Evolutionary conservation across 2,888 invertebrate genomes (phyloP).

Genomic region (Nysson spinosus): DNA sequence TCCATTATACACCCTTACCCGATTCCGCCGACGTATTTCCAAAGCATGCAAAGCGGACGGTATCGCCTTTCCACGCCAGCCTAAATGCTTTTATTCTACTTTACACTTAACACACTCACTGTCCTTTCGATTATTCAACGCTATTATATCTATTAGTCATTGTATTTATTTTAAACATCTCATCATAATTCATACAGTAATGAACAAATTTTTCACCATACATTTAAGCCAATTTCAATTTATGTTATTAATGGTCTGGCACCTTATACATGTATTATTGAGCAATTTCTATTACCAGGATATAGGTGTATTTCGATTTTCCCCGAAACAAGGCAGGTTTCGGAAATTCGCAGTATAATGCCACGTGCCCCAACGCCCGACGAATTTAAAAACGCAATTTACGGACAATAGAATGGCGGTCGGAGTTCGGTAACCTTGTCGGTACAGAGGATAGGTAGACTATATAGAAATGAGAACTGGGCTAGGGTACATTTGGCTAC

Average conservation of each 20-base stretch:
- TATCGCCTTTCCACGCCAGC: conserved; percentile 46
- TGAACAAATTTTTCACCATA: too few species aligned
- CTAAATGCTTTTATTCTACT: conserved; percentile 25
- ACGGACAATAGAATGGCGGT: conserved; percentile 71
- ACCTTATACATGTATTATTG: too few species aligned
- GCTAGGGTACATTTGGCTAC: conserved; percentile 23
- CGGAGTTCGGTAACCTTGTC: conserved; percentile 64
- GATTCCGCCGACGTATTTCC: conserved; percentile 69
- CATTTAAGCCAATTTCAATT: too few species aligned
- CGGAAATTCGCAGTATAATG: conserved; percentile 55
- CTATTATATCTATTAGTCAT: not conserved
- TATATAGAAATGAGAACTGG: too few species aligned
- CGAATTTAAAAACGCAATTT: conserved; percentile 75
- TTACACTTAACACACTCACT: conserved; percentile 6
- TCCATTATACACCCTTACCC: conserved; percentile 76
- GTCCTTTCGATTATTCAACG: not conserved
- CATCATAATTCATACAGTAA: too few species aligned
- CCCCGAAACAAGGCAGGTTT: too few species aligned
- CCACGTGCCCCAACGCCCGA: conserved; percentile 64
- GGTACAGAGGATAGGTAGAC: conserved; percentile 28
- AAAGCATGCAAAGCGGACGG: conserved; percentile 61
- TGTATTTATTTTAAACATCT: too few species aligned
- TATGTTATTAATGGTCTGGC: too few species aligned
- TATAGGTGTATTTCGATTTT: too few species aligned
- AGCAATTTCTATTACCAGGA: too few species aligned